A percentile compares a stretch with the other conserved stretches of the same genome.
Conservation (phyloP, 2,888 invertebrate genomes). For the Odontocolon sp. region DNA sequence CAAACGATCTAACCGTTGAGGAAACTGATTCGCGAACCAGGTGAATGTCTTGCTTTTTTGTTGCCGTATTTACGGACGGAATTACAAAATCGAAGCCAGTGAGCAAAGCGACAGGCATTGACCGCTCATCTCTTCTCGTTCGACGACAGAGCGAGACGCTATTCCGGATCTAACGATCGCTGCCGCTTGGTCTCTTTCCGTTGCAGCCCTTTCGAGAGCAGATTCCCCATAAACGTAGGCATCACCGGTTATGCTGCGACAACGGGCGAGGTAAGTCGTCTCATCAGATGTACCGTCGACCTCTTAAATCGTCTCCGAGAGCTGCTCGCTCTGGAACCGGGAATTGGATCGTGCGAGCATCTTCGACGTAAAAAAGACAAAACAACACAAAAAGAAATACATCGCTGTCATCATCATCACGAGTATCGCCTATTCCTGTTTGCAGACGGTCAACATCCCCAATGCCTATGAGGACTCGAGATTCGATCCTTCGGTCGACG, state of each 20-base stretch:
- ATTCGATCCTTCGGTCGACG: slow-evolving; percentile 94
- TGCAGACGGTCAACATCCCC: slow-evolving; percentile 93
- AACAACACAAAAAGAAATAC: not conserved
- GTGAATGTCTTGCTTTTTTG: slow-evolving; percentile 74
- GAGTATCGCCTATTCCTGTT: slow-evolving; percentile 62
- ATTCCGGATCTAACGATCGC: slow-evolving; percentile 64
- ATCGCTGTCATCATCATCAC: slow-evolving; percentile 10
- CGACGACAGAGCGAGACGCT: slow-evolving; percentile 59
- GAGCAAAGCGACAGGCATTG: slow-evolving; percentile 51
- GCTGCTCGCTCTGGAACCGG: slow-evolving; percentile 2
- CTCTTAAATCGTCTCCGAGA: not conserved
- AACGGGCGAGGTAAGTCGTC: slow-evolving; percentile 91
- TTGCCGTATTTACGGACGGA: slow-evolving; percentile 20
- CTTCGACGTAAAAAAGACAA: slow-evolving; percentile 10
- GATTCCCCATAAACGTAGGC: slow-evolving; percentile 97
- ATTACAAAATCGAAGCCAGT: slow-evolving; percentile 42
- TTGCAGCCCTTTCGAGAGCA: slow-evolving; percentile 92
- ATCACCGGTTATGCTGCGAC: slow-evolving; percentile 97
- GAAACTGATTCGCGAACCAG: slow-evolving; percentile 91
- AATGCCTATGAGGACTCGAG: slow-evolving; percentile 94
- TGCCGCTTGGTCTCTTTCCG: slow-evolving; percentile 65
- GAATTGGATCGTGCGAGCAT: slow-evolving; percentile 6
- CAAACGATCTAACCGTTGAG: slow-evolving; percentile 92
- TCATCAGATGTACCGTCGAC: slow-evolving; percentile 27
- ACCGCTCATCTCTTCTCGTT: slow-evolving; percentile 60